Base-by-base conservation (phyloP, 2,888 invertebrate species). In the Apamea anceps region DNA sequence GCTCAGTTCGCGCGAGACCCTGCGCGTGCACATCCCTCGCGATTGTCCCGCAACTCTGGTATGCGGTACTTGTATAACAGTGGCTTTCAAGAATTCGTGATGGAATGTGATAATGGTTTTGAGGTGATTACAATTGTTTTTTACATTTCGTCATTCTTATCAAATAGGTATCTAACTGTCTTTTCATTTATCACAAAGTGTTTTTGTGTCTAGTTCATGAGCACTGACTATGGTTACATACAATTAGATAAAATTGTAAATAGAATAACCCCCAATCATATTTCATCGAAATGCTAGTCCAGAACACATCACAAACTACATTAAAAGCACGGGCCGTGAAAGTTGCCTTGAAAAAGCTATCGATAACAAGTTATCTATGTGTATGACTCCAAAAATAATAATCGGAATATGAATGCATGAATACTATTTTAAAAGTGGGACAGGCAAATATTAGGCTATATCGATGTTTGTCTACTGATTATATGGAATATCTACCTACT, bases 81-180 rank as follows among this genome's bases (percentile, higher is more conserved):
- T 89, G 94, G 94, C 84, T 96, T 94, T 91, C 92, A 95, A 79
- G 94, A 95, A 79, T 96, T 96, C 92, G 91, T 96, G 60, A 96
- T 96, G 96, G 96, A 96, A 91, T 92, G 92, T 90, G 94, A 94
- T 86, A 94, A 95, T 91, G 95, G 96, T 89, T 96, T 96, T 92
- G 96, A 96, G 96, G 96, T 96, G 92, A 91, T 82, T 91, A 87
- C 65, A 28, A 67, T 42, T 71, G 51, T 77, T 80, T 60, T 45
- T 60, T 74, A 12, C 2, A 28, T 74, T 45, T 67, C 13, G 13
- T 32, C 42, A 66, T 71, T 42, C 13, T 73, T 60, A 62, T 72
- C 15, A 32, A 72, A 28, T 10, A n/a, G n/a, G n/a, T n/a, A 57
- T 72, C 25, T 66, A 62, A 42, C 32, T 21, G 0, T 45, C 2